Percentiles rank a stretch among this genome's conserved stretches.
Evolutionary conservation across 1,140 invertebrate species (phyloP).

Genomic region (Zaprionus taronus): DNA sequence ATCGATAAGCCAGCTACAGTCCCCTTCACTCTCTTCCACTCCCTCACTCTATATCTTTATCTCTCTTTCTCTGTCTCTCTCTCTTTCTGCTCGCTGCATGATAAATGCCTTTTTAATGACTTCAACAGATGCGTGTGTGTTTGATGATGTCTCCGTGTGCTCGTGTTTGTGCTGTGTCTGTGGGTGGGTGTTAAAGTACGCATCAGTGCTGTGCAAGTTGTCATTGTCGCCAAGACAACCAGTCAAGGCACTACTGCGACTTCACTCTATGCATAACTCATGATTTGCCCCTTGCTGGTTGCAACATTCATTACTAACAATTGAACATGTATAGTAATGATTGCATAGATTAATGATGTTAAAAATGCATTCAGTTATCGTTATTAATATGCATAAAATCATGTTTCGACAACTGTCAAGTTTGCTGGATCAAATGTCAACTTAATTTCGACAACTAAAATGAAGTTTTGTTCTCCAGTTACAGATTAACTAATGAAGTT

Average conservation of each 20-base stretch:
- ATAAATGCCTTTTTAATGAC: slow-evolving; percentile 81
- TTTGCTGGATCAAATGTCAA: not conserved
- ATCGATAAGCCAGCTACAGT: slow-evolving; percentile 75
- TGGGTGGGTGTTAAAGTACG: not conserved
- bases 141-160: not conserved
- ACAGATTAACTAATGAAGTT: slow-evolving; percentile 2
- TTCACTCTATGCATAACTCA: not conserved
- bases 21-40: not conserved
- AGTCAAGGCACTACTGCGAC: not conserved
- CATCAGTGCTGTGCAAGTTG: slow-evolving; percentile 34
- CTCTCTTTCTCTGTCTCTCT: not conserved
- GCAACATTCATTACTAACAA: not conserved
- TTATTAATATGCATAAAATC: not conserved
- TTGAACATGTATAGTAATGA: slow-evolving; percentile 1
- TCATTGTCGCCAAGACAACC: not conserved
- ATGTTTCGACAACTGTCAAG: not conserved
- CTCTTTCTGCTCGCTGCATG: slow-evolving; percentile 43
- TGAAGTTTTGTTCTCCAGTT: slow-evolving; percentile 1
- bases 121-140: slow-evolving; percentile 59
- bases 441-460: not conserved
- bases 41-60: not conserved
- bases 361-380: not conserved
- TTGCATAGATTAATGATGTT: not conserved
- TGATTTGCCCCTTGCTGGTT: not conserved
- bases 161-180: not conserved